phyloP scores from a whole-genome alignment of 1,140 invertebrate genomes.

The Drosophila subobscura region DNA sequence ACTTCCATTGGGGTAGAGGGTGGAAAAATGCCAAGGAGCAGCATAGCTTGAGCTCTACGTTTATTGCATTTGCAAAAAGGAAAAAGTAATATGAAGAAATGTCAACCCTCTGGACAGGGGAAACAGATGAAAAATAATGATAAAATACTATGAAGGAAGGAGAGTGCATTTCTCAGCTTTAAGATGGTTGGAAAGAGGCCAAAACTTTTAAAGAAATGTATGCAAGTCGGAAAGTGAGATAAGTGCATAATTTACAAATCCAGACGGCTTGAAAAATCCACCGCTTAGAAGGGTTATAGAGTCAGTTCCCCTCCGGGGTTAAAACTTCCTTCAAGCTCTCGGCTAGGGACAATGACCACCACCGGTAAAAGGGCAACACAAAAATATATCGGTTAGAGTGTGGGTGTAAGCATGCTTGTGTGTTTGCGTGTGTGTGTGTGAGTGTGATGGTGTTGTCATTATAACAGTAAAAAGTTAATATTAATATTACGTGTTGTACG shows the following conservation, averaged over 20 bases:
- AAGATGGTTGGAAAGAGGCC: not conserved
- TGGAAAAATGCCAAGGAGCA: slow-evolving; percentile 2
- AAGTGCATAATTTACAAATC: no score
- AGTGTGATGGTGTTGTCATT: slow-evolving; percentile 38
- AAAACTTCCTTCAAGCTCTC: no score
- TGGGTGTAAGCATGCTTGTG: slow-evolving; percentile 14
- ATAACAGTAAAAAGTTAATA: slow-evolving; percentile 80
- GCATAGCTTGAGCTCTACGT: slow-evolving; percentile 3
- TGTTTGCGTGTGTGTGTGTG: slow-evolving; percentile 20
- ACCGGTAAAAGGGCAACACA: slow-evolving; percentile 27
- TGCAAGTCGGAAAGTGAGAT: no score
- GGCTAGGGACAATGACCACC: slow-evolving; percentile 18
- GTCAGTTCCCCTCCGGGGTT: slow-evolving; percentile 7
- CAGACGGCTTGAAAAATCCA: no score
- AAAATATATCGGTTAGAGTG: slow-evolving; percentile 22
- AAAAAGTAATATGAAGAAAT: slow-evolving; percentile 22
- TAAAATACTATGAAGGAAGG: not conserved
- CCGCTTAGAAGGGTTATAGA: not conserved
- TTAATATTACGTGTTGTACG: slow-evolving; percentile 9
- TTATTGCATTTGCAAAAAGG: slow-evolving; percentile 27
- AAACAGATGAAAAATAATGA: slow-evolving; percentile 2
- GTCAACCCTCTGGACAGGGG: not conserved
- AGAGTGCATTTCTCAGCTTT: not conserved
- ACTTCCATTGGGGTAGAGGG: not conserved
- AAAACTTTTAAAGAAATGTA: no score